Percentiles rank a stretch among this genome's conserved stretches.
phyloP scores from a whole-genome alignment of 1,140 invertebrate species.

The Nixonia krombeini region DNA sequence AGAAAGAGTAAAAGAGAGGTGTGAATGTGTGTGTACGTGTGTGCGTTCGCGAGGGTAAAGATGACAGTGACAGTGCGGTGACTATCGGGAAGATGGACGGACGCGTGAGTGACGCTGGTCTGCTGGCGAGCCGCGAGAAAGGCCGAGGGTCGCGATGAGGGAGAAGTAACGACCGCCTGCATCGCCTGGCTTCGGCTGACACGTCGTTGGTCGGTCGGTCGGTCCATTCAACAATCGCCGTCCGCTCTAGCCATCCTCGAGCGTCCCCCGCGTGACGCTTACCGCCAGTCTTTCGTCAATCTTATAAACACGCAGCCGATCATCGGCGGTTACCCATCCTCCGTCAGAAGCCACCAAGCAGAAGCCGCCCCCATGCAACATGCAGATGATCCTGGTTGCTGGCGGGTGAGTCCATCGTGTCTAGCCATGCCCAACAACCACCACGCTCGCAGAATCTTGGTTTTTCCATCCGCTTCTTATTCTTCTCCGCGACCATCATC shows the following conservation, averaged over 20 bases:
- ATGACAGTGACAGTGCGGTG: constrained; percentile 53
- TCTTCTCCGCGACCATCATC: not conserved
- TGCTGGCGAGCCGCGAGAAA: constrained; percentile 5
- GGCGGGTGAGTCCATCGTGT: constrained; percentile 71
- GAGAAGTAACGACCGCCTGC: constrained; percentile 12
- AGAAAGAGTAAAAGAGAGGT: not conserved
- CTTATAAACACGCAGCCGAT: not conserved
- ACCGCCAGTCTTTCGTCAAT: not conserved
- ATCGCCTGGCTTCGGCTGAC: too few relatives aligned
- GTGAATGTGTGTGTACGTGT: constrained; percentile 16
- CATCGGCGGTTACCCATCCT: too few relatives aligned
- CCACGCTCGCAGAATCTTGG: too few relatives aligned
- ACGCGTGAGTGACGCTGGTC: constrained; percentile 15
- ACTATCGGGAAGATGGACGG: constrained; percentile 24
- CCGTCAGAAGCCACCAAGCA: constrained; percentile 53
- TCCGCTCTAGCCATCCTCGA: constrained; percentile 32
- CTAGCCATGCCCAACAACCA: constrained; percentile 13
- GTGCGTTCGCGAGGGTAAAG: constrained; percentile 12
- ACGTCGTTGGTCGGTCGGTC: too few relatives aligned
- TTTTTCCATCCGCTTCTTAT: not conserved
- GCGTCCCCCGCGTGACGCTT: not conserved
- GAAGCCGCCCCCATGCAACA: constrained; percentile 70
- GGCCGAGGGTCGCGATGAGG: constrained; percentile 22
- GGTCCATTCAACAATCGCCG: constrained; percentile 40
- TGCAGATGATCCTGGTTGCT: constrained; percentile 71